phyloP scores from a whole-genome alignment of 2,797 vertebrate species.

The Tauraco hartlaubi region DNA sequence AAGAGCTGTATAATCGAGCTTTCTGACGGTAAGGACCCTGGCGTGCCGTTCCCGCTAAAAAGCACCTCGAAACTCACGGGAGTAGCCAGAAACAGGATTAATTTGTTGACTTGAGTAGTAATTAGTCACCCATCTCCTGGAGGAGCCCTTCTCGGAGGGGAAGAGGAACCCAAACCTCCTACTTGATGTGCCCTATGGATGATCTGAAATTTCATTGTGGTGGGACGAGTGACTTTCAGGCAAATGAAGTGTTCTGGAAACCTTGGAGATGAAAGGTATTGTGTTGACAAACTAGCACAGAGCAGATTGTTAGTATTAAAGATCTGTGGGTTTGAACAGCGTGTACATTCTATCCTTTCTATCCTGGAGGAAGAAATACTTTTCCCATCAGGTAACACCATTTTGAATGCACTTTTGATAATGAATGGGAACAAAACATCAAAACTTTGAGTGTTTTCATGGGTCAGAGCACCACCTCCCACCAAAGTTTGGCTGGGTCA shows the following conservation, averaged over 20 bases:
- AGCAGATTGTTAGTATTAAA: conserved; percentile 14
- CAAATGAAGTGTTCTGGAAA: conserved; percentile 40
- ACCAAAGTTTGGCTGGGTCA: background rate
- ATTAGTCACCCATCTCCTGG: background rate
- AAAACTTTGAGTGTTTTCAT: background rate
- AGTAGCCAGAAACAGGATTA: background rate
- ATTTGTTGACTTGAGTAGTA: conserved; percentile 1
- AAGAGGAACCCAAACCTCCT: background rate
- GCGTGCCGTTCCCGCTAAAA: background rate
- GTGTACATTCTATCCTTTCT: background rate
- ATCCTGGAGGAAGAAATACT: background rate
- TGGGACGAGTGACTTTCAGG: background rate
- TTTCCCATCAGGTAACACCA: background rate
- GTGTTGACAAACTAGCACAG: conserved; percentile 55
- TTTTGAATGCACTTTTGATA: background rate
- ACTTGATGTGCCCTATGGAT: fast-evolving
- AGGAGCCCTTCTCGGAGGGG: background rate
- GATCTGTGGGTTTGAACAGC: background rate
- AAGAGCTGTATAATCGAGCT: conserved; percentile 38
- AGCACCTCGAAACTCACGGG: background rate
- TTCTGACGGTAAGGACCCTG: conserved; percentile 26
- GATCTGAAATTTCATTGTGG: background rate
- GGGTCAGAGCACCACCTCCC: background rate
- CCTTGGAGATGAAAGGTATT: conserved; percentile 31
- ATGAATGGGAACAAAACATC: background rate